Evolutionary conservation across 2,797 vertebrate species (phyloP).

Genomic region (Pelobates cultripes): DNA sequence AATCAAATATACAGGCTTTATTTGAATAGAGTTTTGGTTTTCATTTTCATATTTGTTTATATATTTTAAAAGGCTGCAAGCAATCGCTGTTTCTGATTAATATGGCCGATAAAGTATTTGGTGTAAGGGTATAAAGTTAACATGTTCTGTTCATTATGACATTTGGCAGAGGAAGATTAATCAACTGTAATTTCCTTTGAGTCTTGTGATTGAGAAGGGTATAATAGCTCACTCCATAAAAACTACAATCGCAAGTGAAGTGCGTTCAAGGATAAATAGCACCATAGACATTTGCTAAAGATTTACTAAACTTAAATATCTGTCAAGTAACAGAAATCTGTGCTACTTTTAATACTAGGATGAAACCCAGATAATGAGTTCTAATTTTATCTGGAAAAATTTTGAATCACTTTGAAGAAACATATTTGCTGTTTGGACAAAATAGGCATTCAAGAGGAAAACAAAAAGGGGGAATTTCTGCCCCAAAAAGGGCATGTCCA

Average conservation of each 20-base stretch:
- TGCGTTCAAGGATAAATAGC: background rate
- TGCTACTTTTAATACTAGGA: no score
- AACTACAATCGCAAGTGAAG: background rate
- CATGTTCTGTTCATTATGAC: constrained; percentile 48
- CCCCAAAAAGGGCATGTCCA: no score
- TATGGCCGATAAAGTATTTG: constrained; percentile 31
- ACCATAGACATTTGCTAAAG: background rate
- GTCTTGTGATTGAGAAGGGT: constrained; percentile 16
- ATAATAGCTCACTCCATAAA: background rate
- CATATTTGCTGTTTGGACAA: no score
- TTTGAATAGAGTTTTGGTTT: constrained; percentile 30
- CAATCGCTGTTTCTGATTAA: constrained; percentile 52
- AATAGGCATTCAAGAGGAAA: no score
- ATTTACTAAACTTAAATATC: background rate
- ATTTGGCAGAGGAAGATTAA: constrained; percentile 37
- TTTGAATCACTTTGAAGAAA: no score
- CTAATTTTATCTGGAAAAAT: no score
- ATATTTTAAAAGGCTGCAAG: constrained; percentile 44
- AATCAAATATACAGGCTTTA: constrained; percentile 43
- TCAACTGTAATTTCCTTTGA: constrained; percentile 24
- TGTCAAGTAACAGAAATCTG: background rate
- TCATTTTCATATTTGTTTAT: constrained; percentile 52
- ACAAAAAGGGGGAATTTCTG: no score
- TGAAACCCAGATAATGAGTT: no score
- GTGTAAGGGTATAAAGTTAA: constrained; percentile 24